Evolutionary conservation across 1,140 invertebrate genomes (phyloP).

Genomic region (Drosophila watanabei): DNA sequence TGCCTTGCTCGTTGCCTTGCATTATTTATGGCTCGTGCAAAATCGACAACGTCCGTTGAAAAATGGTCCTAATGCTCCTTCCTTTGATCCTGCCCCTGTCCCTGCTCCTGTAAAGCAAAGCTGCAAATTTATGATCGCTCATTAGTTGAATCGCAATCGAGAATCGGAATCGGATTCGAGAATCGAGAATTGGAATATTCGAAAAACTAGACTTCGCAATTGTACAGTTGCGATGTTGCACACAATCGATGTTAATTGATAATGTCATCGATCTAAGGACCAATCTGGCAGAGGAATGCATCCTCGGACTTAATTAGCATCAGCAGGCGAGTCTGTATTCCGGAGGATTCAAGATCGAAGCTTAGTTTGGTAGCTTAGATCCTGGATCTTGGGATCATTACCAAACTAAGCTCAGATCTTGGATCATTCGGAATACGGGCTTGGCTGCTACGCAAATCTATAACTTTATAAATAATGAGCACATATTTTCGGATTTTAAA

Average conservation of each 20-base stretch:
- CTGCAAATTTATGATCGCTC: slow-evolving; percentile 78
- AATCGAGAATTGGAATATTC: not conserved
- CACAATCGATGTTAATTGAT: not conserved
- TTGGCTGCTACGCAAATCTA: too few relatives aligned
- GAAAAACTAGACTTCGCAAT: not conserved
- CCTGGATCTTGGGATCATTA: too few relatives aligned
- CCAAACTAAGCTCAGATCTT: too few relatives aligned
- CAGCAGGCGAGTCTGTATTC: not conserved
- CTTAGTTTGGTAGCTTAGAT: too few relatives aligned
- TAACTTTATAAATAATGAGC: too few relatives aligned
- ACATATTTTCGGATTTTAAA: too few relatives aligned
- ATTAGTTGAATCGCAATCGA: slow-evolving; percentile 65
- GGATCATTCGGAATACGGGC: too few relatives aligned
- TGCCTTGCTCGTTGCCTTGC: slow-evolving; percentile 50
- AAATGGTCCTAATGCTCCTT: slow-evolving; percentile 68
- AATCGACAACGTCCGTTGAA: slow-evolving; percentile 68
- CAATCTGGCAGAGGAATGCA: not conserved
- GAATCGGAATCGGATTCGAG: not conserved
- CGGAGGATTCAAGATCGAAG: too few relatives aligned
- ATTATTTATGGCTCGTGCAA: slow-evolving; percentile 83
- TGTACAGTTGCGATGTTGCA: slow-evolving; percentile 35
- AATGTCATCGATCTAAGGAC: not conserved
- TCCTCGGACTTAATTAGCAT: not conserved
- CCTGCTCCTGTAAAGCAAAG: slow-evolving; percentile 21
- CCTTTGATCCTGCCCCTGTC: not conserved